Base-by-base conservation (phyloP, 2,797 vertebrate genomes). In the Simalia tracyae region DNA sequence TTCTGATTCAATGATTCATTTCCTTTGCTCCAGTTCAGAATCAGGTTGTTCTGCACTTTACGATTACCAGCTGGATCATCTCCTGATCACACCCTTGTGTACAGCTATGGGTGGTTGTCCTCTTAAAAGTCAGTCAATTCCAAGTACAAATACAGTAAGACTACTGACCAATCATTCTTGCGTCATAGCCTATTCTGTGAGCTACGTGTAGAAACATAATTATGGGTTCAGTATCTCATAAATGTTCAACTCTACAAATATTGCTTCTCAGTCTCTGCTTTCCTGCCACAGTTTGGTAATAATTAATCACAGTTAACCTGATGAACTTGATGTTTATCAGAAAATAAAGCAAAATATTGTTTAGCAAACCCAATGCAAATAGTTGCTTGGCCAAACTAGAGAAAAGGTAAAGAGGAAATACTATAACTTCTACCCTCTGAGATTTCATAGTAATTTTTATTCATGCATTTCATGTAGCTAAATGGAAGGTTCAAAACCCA, bases 291-390 rank as follows among this genome's bases (percentile, higher is more conserved):
- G 81, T 90, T 93, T 90, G 91, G 92, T 96, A 96, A 96, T 88
- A 93, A 95, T 97, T 96, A 96, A 97, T 94, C 84, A 93, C 92
- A 91, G 92, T 92, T 95, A 95, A 94, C 86, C 89, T 86, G 61
- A 90, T 50, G 31, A 9, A 19, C 0, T 90, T 87, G 26, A 64
- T 8, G 89, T 94, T 93, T 89, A 94, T 93, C 68, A 76, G 31
- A 76, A 76, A 36, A 36, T 76, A 19, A 95, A 96, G 95, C 91
- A 14, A 57, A 89, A 95, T 93, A 91, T 91, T 91, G 89, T 4
- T 92, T 85, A 92, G 91, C 88, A 95, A 95, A 93, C 57, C 66
- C 93, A 96, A 94, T 59, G 91, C 85, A 96, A 97, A 96, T 94
- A 94, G 95, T 96, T 93, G 81, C 90, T 93, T 91, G 90, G 56